Evolutionary conservation across 2,797 vertebrate species (phyloP).

Genomic region (Cuculus canorus): DNA sequence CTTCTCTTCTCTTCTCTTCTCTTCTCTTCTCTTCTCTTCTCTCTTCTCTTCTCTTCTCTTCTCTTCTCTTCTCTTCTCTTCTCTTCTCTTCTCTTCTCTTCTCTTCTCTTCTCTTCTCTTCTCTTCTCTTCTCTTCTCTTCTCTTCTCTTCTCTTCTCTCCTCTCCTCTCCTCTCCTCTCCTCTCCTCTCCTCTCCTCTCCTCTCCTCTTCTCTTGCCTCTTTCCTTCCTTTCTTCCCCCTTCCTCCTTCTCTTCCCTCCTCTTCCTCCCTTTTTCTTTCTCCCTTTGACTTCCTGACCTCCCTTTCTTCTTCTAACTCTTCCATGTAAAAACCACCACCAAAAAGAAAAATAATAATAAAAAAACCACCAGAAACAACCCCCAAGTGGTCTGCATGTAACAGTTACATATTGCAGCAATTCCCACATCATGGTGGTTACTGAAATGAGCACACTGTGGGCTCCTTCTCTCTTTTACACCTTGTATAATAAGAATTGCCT

Average conservation of each 20-base stretch:
- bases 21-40: neutral
- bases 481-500: neutral
- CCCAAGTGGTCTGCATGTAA: neutral
- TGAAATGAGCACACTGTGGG: neutral
- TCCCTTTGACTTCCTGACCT: neutral
- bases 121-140: neutral
- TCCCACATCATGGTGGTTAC: neutral
- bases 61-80: neutral
- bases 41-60: neutral
- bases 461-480: neutral
- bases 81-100: neutral
- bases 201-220: neutral
- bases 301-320: neutral
- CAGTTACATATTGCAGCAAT: neutral
- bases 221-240: neutral
- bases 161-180: accelerated
- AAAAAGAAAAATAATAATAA: neutral
- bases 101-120: neutral
- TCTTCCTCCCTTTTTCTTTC: neutral
- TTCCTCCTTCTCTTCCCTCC: neutral
- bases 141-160: neutral
- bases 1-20: neutral
- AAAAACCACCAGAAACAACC: neutral
- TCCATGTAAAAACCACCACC: neutral
- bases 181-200: neutral